Base-by-base conservation (phyloP, 2,797 vertebrate species). In the Coendou prehensilis region DNA sequence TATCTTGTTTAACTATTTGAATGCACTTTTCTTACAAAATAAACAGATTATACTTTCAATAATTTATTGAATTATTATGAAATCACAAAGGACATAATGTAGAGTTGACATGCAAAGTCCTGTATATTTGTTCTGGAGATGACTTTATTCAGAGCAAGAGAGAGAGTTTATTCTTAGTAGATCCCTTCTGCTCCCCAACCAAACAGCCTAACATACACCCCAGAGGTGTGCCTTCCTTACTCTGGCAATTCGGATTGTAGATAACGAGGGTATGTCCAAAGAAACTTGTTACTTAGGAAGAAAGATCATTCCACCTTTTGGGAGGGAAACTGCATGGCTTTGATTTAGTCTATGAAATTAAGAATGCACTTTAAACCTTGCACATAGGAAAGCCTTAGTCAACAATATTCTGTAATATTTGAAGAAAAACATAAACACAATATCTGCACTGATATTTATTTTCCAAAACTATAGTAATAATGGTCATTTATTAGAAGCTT, bases 371-470 rank as follows among this genome's bases (percentile, higher is more conserved):
- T 61, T 76, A 56, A 73, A 93, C 28, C 23, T 92, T 57, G 18
- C 17, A 88, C 17, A 6, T 52, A 22, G 52, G 18, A 69, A 0
- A 90, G 8, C 2, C 28, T 88, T 91, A 85, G 28, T 50, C 78
- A 93, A 57, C 15, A 59, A 10, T 82, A 45, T 50, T 86, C 6
- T 79, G 26, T 91, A 86, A 26, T 82, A 96, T 76, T 78, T 93
- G 23, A 61, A 56, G 84, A 78, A 89, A 93, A 94, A 59, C 84
- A 75, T 33, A 81, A 76, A 87, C 59, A 61, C 1, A 54, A 17
- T 86, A 83, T 93, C 9, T 64, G 33, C 6, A 92, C 28, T 73
- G 37, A 81, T 82, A 47, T 2, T 54, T 64, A 94, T 81, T 96
- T 81, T 54, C 50, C 1, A 86, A 89, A 83, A 59, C 47, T 87